Conservation (phyloP, 1,140 invertebrate genomes). For the Spodoptera litura region DNA sequence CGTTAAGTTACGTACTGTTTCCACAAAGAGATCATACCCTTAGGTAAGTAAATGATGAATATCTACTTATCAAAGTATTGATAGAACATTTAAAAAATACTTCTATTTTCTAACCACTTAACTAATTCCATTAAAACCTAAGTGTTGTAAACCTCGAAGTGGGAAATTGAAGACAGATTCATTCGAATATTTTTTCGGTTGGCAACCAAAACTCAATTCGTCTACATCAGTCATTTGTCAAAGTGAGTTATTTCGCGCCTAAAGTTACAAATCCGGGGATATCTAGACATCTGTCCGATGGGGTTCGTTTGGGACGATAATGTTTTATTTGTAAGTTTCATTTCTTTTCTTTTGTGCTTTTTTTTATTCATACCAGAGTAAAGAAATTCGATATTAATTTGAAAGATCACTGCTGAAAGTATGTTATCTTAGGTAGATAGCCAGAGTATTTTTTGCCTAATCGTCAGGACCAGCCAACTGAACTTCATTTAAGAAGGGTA, state of each 20-base stretch:
- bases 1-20: too few species aligned
- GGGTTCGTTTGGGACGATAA: slow-evolving; percentile 14
- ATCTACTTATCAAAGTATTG: too few species aligned
- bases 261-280: slow-evolving; percentile 42
- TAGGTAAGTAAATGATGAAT: too few species aligned
- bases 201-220: slow-evolving; percentile 44
- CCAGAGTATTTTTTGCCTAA: too few species aligned
- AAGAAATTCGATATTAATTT: too few species aligned
- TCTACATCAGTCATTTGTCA: slow-evolving; percentile 49
- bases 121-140: neutral
- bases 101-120: neutral
- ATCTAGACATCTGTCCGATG: slow-evolving; percentile 38
- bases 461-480: too few species aligned
- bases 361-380: too few species aligned
- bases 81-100: neutral
- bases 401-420: too few species aligned
- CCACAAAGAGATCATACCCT: too few species aligned
- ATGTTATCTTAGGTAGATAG: too few species aligned
- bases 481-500: too few species aligned
- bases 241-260: slow-evolving; percentile 48
- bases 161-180: neutral
- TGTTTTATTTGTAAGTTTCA: slow-evolving; percentile 7
- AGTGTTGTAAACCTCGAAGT: neutral
- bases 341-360: neutral
- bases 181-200: slow-evolving; percentile 9